phyloP scores from a whole-genome alignment of 2,888 invertebrate species.

The Caenorhabditis wallacei region DNA sequence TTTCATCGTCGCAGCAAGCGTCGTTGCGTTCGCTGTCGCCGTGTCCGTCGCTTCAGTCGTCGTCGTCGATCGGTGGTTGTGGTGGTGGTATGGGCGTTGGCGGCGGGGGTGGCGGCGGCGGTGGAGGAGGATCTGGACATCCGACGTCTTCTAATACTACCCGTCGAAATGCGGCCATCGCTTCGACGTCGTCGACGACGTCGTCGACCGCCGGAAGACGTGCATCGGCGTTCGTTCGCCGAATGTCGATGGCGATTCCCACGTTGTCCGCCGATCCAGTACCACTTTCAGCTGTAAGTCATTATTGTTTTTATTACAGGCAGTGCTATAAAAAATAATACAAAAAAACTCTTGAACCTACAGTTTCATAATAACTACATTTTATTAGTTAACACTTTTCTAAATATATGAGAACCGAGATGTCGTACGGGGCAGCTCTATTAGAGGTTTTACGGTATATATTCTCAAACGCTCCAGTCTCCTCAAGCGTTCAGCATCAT shows the following conservation, averaged over 20 bases:
- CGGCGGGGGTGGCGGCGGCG: conserved; percentile 22
- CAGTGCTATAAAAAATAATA: too few relatives aligned
- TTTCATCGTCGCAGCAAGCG: conserved; percentile 21
- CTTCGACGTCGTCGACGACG: conserved; percentile 63
- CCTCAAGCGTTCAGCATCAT: neutral
- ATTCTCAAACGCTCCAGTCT: too few relatives aligned
- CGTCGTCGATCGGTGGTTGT: conserved; percentile 55
- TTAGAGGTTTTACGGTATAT: too few relatives aligned
- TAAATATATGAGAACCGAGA: too few relatives aligned
- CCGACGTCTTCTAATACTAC: conserved; percentile 25
- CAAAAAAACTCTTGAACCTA: too few relatives aligned
- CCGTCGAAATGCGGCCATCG: conserved; percentile 63
- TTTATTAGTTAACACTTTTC: too few relatives aligned
- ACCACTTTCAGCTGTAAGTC: conserved; percentile 76
- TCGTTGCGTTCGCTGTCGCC: conserved; percentile 60
- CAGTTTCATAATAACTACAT: too few relatives aligned
- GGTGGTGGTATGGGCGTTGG: conserved; percentile 44
- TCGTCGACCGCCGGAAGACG: conserved; percentile 67
- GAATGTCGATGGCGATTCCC: conserved; percentile 82
- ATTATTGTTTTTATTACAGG: too few relatives aligned
- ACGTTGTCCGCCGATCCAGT: conserved; percentile 79
- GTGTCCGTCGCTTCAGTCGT: conserved; percentile 62
- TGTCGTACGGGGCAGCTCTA: too few relatives aligned
- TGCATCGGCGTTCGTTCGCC: conserved; percentile 79
- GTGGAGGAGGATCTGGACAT: too few relatives aligned